Conservation (phyloP, 2,888 invertebrate species). For the Penaeus monodon region DNA sequence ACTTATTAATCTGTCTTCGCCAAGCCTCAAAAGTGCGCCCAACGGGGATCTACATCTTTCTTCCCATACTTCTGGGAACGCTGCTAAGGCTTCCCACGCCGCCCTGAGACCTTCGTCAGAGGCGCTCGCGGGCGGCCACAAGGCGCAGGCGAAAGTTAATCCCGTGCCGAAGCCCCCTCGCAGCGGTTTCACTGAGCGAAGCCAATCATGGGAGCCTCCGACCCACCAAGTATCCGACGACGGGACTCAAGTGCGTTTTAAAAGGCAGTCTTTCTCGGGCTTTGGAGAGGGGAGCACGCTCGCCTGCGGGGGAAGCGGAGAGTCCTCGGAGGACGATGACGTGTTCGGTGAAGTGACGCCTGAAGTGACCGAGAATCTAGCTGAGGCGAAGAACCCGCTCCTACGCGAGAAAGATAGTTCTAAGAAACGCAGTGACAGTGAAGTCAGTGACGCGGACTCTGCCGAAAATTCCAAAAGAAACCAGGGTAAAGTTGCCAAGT, state of each 20-base stretch:
- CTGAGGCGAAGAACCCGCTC: neutral
- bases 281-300: neutral
- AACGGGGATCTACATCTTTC: neutral
- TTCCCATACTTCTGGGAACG: neutral
- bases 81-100: constrained; percentile 20
- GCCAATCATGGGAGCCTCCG: constrained; percentile 9
- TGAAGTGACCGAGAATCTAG: neutral
- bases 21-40: too few species aligned
- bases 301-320: neutral
- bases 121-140: neutral
- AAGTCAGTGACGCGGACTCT: too few species aligned
- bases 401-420: neutral
- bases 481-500: too few species aligned
- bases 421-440: too few species aligned
- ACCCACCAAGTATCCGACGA: too few species aligned
- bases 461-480: too few species aligned
- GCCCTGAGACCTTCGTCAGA: neutral
- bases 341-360: neutral
- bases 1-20: neutral
- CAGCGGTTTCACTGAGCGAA: constrained; percentile 7
- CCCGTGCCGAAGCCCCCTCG: constrained; percentile 46
- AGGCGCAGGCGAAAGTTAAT: constrained; percentile 32
- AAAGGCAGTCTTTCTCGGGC: constrained; percentile 8
- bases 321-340: neutral
- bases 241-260: too few species aligned